Percentiles rank a stretch among this genome's conserved stretches.
These are phyloP conservation scores for Ostrea denselamellosa DNA, from an alignment of 1,140 invertebrate genomes.

Conservation along the genomic window DNA sequence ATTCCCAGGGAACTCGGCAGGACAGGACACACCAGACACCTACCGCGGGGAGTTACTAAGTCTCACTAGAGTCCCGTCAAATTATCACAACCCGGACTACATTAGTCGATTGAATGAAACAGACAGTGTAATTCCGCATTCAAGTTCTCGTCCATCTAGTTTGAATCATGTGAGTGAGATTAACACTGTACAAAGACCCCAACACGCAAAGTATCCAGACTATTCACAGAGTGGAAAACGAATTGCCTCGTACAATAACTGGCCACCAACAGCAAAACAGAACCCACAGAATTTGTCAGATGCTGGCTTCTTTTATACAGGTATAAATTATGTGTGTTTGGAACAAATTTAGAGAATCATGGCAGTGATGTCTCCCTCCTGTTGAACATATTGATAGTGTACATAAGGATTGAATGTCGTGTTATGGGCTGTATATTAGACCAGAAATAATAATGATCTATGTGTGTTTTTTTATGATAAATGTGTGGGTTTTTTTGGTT, in stretches of 20 bases:
- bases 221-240: neutral
- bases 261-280: neutral
- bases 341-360: neutral
- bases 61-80: neutral
- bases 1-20: neutral
- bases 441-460: too few species aligned
- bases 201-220: neutral
- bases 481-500: too few species aligned
- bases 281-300: neutral
- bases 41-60: neutral
- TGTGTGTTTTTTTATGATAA: too few species aligned
- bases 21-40: neutral
- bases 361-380: neutral
- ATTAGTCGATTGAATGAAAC: neutral
- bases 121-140: neutral
- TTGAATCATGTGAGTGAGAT: neutral
- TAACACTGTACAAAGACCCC: neutral
- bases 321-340: neutral
- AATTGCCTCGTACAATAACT: neutral
- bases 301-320: constrained; percentile 17
- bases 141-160: neutral
- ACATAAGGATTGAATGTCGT: neutral
- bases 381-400: neutral
- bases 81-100: neutral
- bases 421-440: too few species aligned